Conservation (phyloP, 2,797 vertebrate genomes). For the Nannoperca obscura region DNA sequence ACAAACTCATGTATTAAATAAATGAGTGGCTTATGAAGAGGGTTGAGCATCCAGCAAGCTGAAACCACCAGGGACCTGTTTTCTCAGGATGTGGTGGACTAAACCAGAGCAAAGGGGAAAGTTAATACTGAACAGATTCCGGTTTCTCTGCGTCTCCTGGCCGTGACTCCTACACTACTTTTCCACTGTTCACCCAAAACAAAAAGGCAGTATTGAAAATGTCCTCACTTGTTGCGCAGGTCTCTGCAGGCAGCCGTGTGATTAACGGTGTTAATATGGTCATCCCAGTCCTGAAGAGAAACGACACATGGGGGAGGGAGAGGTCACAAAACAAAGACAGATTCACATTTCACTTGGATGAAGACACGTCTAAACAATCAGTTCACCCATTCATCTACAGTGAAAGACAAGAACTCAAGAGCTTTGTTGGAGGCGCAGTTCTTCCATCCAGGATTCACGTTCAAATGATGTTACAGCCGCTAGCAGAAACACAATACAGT, state of each 20-base stretch:
- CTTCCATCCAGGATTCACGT: not conserved
- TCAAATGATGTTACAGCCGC: not conserved
- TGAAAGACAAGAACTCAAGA: not conserved
- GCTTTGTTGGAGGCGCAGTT: not conserved
- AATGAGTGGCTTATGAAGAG: not conserved
- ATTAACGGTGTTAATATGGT: constrained; percentile 89
- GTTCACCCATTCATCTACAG: not conserved
- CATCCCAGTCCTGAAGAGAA: constrained; percentile 89
- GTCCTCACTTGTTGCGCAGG: constrained; percentile 91
- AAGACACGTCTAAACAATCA: not conserved
- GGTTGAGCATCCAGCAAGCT: not conserved
- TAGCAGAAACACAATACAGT: not conserved
- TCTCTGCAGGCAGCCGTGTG: constrained; percentile 93
- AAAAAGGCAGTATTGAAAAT: constrained; percentile 5
- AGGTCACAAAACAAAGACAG: constrained; percentile 3
- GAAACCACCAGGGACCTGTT: not conserved
- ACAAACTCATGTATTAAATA: not conserved
- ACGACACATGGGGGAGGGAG: constrained; percentile 34
- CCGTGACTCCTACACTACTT: not conserved
- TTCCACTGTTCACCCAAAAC: not conserved
- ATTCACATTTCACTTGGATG: not conserved
- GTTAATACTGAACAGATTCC: not conserved
- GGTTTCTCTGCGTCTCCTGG: no score
- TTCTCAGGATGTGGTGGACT: not conserved
- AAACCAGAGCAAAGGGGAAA: not conserved